Conservation (phyloP, 2,113 vertebrate genomes). For the Trochalopteron elliotii region DNA sequence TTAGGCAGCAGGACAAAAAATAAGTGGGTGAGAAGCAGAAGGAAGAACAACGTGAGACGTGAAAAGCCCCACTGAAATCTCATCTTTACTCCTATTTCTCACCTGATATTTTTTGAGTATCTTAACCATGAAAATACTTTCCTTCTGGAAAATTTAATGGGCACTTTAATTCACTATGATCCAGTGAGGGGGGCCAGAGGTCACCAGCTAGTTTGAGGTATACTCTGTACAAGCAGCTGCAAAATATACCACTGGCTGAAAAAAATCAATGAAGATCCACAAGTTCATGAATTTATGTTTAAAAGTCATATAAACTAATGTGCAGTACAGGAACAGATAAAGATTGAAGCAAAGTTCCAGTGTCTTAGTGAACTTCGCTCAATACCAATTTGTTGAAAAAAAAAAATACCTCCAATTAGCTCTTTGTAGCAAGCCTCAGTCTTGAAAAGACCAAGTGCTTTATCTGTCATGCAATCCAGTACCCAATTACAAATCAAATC, state of each 20-base stretch:
- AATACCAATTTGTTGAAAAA: not conserved
- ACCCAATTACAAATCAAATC: not conserved
- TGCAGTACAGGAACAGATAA: not conserved
- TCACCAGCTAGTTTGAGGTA: not conserved
- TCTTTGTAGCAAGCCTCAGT: not conserved
- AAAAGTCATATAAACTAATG: not conserved
- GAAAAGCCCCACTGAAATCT: not conserved
- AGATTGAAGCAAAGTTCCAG: not conserved
- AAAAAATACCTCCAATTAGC: not conserved
- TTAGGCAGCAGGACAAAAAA: not conserved
- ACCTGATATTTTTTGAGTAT: not conserved
- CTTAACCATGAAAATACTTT: not conserved
- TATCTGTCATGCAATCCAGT: not conserved
- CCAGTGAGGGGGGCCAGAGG: not conserved
- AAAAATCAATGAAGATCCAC: not conserved
- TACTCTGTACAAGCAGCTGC: not conserved
- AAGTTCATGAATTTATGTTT: not conserved
- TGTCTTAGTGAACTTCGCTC: not conserved
- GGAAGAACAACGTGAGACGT: not conserved
- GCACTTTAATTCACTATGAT: not conserved
- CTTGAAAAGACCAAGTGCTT: not conserved
- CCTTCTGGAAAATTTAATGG: not conserved
- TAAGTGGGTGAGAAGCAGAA: not conserved
- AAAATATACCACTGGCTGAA: not conserved
- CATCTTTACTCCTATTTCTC: not conserved